Conservation (phyloP, 2,888 invertebrate species). For the Amblyteles armatorius region DNA sequence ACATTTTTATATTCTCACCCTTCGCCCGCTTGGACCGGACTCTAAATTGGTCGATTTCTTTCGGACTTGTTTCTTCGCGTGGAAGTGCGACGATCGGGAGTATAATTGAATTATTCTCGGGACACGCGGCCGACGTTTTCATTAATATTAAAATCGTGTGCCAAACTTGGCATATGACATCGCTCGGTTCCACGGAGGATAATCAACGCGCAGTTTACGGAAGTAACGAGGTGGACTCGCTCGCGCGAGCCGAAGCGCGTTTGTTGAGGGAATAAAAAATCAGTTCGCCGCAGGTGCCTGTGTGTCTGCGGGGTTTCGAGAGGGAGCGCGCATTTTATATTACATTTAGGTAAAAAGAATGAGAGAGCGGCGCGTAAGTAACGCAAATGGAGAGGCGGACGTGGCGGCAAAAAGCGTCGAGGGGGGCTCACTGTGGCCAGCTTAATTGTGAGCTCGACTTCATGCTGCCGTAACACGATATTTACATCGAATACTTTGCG, state of each 20-base stretch:
- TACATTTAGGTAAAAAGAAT: slow-evolving; percentile 66
- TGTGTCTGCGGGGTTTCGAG: slow-evolving; percentile 52
- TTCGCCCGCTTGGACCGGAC: not conserved
- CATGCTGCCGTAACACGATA: slow-evolving; percentile 70
- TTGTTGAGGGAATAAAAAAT: slow-evolving; percentile 67
- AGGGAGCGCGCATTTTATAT: slow-evolving; percentile 53
- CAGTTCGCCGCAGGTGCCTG: slow-evolving; percentile 72
- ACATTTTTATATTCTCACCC: not conserved
- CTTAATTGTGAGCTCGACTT: slow-evolving; percentile 73
- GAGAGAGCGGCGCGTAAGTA: slow-evolving; percentile 69
- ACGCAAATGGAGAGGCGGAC: slow-evolving; percentile 72
- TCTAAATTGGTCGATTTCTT: not conserved
- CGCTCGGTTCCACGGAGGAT: slow-evolving; percentile 65
- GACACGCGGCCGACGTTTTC: not conserved
- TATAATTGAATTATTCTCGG: not conserved
- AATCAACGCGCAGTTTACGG: slow-evolving; percentile 78
- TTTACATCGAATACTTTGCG: slow-evolving; percentile 69
- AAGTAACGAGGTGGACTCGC: slow-evolving; percentile 75
- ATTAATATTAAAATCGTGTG: slow-evolving; percentile 38
- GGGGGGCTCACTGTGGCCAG: slow-evolving; percentile 62
- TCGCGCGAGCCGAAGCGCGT: slow-evolving; percentile 65
- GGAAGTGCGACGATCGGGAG: not conserved
- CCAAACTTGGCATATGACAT: slow-evolving; percentile 65
- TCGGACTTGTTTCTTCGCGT: not conserved
- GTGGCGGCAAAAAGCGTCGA: slow-evolving; percentile 63